Conservation (phyloP, 2,797 vertebrate species). For the Orientallactaga sibirica region DNA sequence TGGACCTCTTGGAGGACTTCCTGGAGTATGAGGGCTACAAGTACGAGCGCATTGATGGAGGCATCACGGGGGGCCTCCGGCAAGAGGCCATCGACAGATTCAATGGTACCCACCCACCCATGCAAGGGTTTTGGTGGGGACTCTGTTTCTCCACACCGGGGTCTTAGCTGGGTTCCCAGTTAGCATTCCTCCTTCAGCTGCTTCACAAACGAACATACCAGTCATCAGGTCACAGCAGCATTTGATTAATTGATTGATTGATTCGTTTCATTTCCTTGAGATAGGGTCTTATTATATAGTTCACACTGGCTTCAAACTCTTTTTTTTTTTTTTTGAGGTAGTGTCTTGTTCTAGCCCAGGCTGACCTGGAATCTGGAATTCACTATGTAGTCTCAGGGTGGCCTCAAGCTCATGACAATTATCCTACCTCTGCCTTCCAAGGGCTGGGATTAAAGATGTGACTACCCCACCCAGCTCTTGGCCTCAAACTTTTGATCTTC, state of each 20-base stretch:
- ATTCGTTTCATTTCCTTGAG: neutral
- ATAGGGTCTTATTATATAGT: neutral
- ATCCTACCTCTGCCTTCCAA: no score
- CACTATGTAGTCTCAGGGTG: no score
- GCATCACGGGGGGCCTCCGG: constrained; percentile 96
- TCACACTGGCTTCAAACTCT: neutral
- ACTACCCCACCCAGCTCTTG: neutral
- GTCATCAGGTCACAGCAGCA: neutral
- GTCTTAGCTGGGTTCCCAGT: neutral
- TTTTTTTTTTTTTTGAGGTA: no score
- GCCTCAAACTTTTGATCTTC: no score
- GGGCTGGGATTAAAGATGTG: no score
- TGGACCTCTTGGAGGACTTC: constrained; percentile 98
- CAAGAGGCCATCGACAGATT: constrained; percentile 99
- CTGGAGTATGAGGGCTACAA: constrained; percentile 98
- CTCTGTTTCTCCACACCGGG: neutral
- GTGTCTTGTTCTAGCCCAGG: no score
- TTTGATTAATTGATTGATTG: no score
- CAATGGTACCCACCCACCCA: constrained; percentile 90
- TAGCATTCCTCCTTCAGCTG: neutral
- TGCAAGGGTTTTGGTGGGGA: neutral
- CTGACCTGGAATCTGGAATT: no score
- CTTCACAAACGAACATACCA: neutral
- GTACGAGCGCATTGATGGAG: constrained; percentile 97
- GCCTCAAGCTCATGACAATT: no score